phyloP scores from a whole-genome alignment of 2,113 vertebrate species.

The Calonectris borealis region DNA sequence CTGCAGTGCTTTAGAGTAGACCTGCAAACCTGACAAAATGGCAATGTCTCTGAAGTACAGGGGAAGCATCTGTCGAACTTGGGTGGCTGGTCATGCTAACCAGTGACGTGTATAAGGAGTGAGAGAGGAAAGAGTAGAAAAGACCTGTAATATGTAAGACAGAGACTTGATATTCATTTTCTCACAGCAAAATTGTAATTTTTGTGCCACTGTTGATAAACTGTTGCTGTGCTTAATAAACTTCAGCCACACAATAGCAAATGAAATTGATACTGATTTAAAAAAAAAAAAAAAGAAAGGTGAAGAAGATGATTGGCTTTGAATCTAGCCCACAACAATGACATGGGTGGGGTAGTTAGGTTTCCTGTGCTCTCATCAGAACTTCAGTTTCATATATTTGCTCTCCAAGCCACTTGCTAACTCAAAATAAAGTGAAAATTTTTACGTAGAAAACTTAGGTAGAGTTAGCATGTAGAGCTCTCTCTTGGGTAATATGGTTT shows the following conservation, averaged over 20 bases:
- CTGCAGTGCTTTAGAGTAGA: neutral
- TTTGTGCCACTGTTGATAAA: neutral
- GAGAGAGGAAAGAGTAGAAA: neutral
- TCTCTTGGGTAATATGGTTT: neutral
- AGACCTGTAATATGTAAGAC: neutral
- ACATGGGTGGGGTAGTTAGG: neutral
- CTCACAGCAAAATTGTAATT: neutral
- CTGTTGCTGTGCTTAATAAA: neutral
- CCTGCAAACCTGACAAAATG: neutral
- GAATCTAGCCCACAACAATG: fast-evolving
- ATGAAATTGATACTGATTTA: neutral
- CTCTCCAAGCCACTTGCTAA: neutral
- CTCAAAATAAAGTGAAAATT: neutral
- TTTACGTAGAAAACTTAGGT: neutral
- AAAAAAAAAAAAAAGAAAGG: neutral
- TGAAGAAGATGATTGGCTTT: neutral
- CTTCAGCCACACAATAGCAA: neutral
- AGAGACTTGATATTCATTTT: neutral
- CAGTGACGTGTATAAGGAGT: neutral
- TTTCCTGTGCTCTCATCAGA: neutral
- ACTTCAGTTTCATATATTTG: neutral
- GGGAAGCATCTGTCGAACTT: neutral
- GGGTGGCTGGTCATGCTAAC: neutral
- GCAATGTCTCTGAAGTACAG: neutral
- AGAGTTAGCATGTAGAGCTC: neutral